phyloP scores from a whole-genome alignment of 1,140 invertebrate species.

The Aphis craccivora region DNA sequence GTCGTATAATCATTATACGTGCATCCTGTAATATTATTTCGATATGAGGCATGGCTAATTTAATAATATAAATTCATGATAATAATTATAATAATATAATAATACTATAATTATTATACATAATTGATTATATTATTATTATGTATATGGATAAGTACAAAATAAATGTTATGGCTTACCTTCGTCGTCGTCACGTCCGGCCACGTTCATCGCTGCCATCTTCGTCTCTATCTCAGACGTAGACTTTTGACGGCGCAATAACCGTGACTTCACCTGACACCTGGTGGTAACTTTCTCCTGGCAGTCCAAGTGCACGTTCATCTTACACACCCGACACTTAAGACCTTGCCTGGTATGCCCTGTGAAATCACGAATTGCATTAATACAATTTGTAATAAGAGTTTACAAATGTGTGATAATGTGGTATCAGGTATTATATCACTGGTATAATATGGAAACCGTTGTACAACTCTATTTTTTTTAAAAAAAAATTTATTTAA shows the following conservation, averaged over 20 bases:
- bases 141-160: neutral
- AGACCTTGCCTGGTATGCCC: constrained; percentile 92
- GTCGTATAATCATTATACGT: neutral
- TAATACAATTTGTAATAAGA: neutral
- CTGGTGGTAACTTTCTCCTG: constrained; percentile 76
- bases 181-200: constrained; percentile 68
- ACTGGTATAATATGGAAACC: no score
- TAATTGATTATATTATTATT: constrained; percentile 4
- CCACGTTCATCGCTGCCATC: constrained; percentile 65
- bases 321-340: constrained; percentile 87
- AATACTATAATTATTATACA: neutral
- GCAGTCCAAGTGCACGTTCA: constrained; percentile 90
- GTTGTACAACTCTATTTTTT: no score
- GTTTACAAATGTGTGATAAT: no score
- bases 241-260: constrained; percentile 86
- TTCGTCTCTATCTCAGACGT: constrained; percentile 78
- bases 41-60: neutral
- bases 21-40: neutral
- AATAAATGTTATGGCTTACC: constrained; percentile 68
- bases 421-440: no score
- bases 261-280: constrained; percentile 82
- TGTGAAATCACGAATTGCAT: constrained; percentile 63
- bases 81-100: neutral
- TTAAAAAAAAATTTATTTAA: no score
- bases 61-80: neutral